A percentile compares a stretch with the other conserved stretches of the same genome.
phyloP scores from a whole-genome alignment of 1,140 invertebrate species.

The Pemphigus obesinymphae region DNA sequence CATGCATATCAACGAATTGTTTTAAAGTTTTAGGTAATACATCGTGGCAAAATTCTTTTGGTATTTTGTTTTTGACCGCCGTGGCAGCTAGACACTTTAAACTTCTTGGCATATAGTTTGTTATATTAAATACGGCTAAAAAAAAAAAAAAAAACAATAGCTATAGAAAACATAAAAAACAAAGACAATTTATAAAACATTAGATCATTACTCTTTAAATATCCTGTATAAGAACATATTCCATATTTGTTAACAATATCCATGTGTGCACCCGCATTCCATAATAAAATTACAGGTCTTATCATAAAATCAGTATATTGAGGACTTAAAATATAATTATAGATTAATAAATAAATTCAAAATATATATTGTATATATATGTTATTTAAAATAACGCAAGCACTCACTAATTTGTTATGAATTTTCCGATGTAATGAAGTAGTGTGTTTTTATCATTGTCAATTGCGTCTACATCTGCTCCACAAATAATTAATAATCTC shows the following conservation, averaged over 20 bases:
- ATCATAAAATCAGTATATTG: conserved; percentile 61
- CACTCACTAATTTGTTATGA: conserved; percentile 60
- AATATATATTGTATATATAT: not conserved
- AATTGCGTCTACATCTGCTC: conserved; percentile 75
- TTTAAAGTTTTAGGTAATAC: conserved; percentile 67
- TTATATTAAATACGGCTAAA: too few species aligned
- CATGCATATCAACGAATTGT: conserved; percentile 74
- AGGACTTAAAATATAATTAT: not conserved
- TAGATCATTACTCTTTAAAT: conserved; percentile 58
- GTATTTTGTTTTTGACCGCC: conserved; percentile 62
- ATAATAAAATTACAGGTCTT: conserved; percentile 62
- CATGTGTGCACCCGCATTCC: conserved; percentile 66
- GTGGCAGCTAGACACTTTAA: conserved; percentile 77
- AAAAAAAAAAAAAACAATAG: too few species aligned
- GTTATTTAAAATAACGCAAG: not conserved
- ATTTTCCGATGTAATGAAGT: conserved; percentile 74
- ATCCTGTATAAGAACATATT: conserved; percentile 64
- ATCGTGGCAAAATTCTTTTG: conserved; percentile 56
- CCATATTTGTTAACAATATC: conserved; percentile 66
- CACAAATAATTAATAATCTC: conserved; percentile 73
- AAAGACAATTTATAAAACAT: too few species aligned
- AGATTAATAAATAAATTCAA: not conserved
- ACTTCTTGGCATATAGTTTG: conserved; percentile 61
- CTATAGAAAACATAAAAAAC: too few species aligned
- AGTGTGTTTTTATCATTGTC: conserved; percentile 78